These are phyloP conservation scores for Erythrocercus mccallii DNA, from an alignment of 2,113 vertebrate genomes.

Conservation along the genomic window DNA sequence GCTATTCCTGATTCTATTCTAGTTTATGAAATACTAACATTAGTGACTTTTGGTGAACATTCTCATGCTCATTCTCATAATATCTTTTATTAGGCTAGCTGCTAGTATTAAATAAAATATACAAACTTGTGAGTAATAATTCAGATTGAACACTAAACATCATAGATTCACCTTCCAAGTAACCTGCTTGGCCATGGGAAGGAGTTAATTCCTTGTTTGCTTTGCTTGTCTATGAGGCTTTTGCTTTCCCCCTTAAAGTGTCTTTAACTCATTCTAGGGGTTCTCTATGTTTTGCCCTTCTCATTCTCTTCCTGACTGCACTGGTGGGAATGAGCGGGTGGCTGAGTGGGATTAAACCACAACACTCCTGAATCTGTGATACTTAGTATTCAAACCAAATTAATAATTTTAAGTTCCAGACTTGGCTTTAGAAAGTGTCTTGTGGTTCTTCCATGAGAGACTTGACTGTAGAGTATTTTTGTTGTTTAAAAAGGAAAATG, in stretches of 20 bases:
- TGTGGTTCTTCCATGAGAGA: background rate
- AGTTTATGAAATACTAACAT: background rate
- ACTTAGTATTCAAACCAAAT: background rate
- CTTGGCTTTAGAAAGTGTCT: background rate
- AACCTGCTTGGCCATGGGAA: background rate
- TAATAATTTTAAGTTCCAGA: background rate
- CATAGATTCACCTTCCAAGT: background rate
- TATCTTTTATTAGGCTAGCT: background rate
- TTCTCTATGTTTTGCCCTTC: background rate
- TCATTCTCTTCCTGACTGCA: background rate
- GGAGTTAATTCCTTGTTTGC: background rate
- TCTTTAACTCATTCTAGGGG: background rate
- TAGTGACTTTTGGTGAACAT: background rate
- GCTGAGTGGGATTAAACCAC: fast-evolving
- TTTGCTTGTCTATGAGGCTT: background rate
- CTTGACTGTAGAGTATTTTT: background rate
- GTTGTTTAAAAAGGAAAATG: background rate
- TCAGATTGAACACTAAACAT: background rate
- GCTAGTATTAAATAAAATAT: background rate
- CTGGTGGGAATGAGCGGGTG: background rate
- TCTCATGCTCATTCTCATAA: background rate
- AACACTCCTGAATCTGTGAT: background rate
- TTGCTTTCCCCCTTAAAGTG: background rate
- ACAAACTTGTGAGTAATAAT: background rate
- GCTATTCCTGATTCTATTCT: background rate